Percentiles rank a stretch among this genome's conserved stretches.
These are phyloP conservation scores for Plumapathes pennacea DNA, from an alignment of 92 coral and sea anemone species.

Conservation along the genomic window DNA sequence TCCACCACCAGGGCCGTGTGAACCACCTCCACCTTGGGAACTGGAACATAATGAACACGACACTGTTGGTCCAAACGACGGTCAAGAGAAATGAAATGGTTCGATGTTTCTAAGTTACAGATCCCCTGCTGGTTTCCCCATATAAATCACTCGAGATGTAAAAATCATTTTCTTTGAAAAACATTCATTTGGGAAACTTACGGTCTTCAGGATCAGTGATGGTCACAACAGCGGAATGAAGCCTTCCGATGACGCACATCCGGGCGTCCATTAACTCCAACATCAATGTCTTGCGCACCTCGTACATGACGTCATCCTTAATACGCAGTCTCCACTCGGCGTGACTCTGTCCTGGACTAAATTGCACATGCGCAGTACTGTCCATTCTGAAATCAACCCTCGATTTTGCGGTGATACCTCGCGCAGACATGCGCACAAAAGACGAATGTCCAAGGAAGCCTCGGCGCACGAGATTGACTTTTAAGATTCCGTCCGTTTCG, in stretches of 20 bases:
- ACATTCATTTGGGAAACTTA: too few species aligned
- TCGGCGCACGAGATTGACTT: conserved; percentile 48
- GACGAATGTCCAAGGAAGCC: conserved; percentile 92
- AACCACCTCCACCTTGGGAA: conserved; percentile 63
- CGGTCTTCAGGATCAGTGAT: conserved; percentile 90
- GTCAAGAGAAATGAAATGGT: neutral
- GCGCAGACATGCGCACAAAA: conserved; percentile 62
- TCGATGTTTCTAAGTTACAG: too few species aligned
- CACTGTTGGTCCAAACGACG: neutral
- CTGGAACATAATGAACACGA: conserved; percentile 20
- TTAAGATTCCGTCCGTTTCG: conserved; percentile 68
- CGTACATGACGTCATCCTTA: conserved; percentile 67
- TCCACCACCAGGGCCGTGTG: conserved; percentile 50
- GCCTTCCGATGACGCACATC: conserved; percentile 73
- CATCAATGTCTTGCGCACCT: conserved; percentile 59
- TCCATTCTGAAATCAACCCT: conserved; percentile 63
- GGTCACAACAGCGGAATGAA: conserved; percentile 47
- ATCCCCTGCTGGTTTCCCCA: too few species aligned
- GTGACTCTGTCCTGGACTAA: conserved; percentile 82
- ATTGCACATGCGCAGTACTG: conserved; percentile 88
- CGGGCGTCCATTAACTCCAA: conserved; percentile 68
- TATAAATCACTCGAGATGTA: neutral
- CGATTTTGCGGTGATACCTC: conserved; percentile 57
- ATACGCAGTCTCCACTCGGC: conserved; percentile 72
- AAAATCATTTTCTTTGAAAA: too few species aligned